These are phyloP conservation scores for cat (Felis catus) DNA, from an alignment of 2,113 vertebrate species.

Conservation along the genomic window F.catus_Fca126_mat1.0 CM031414.1:39981501-39982000, in stretches of 20 bases:
- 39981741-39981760: not conserved
- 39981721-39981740: not conserved
- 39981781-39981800: slow-evolving; percentile 24
- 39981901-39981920: slow-evolving; percentile 15
- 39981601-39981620: slow-evolving; percentile 64
- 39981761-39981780: slow-evolving; percentile 45
- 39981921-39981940: slow-evolving; percentile 1
- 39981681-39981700: slow-evolving; percentile 64
- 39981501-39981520: slow-evolving; percentile 57
- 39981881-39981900: not conserved
- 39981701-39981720: not conserved
- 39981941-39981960: slow-evolving; percentile 3
- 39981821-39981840: slow-evolving; percentile 22
- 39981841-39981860: slow-evolving; percentile 13
- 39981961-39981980: slow-evolving; percentile 33
- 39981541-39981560: slow-evolving; percentile 74
- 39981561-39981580: slow-evolving; percentile 60
- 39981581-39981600: slow-evolving; percentile 64
- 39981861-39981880: not conserved
- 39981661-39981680: slow-evolving; percentile 63
- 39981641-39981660: slow-evolving; percentile 70
- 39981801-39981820: slow-evolving; percentile 56
- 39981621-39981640: slow-evolving; percentile 63
- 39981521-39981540: slow-evolving; percentile 50
- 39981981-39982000: not conserved